phyloP scores from a whole-genome alignment of 2,888 invertebrate genomes.

The Caenorhabditis virilis region DNA sequence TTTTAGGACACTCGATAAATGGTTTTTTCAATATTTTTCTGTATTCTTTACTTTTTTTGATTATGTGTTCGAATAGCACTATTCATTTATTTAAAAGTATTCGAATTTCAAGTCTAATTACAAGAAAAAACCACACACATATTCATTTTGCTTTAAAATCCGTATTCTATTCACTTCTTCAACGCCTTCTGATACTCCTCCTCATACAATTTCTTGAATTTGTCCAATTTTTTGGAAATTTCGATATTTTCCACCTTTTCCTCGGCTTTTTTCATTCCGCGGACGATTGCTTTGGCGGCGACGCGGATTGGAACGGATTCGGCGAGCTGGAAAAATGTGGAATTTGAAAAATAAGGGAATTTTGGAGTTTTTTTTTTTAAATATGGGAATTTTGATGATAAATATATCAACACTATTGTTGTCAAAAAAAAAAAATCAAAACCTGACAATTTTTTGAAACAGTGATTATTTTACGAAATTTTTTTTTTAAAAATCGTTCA shows the following conservation, averaged over 20 bases:
- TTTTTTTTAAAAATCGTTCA: too few relatives aligned
- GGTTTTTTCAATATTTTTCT: too few relatives aligned
- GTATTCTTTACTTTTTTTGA: constrained; percentile 4
- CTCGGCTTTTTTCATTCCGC: constrained; percentile 42
- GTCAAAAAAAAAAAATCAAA: too few relatives aligned
- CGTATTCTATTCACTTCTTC: constrained; percentile 14
- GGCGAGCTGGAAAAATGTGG: constrained; percentile 32
- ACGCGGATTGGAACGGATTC: constrained; percentile 45
- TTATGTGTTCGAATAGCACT: neutral
- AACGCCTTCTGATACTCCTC: constrained; percentile 52
- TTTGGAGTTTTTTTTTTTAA: neutral
- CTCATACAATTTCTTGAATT: constrained; percentile 39
- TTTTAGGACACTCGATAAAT: too few relatives aligned
- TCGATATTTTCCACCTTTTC: constrained; percentile 37
- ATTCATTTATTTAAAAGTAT: too few relatives aligned
- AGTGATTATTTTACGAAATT: too few relatives aligned
- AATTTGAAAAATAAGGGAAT: constrained; percentile 1
- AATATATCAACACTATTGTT: too few relatives aligned
- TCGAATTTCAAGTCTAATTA: too few relatives aligned
- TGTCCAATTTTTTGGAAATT: constrained; percentile 27
- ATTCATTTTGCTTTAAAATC: too few relatives aligned
- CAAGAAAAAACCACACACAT: too few relatives aligned
- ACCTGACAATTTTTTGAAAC: too few relatives aligned
- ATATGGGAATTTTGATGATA: too few relatives aligned
- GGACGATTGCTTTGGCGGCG: constrained; percentile 45